phyloP scores from a whole-genome alignment of 2,797 vertebrate genomes.

The Limosa lapponica region DNA sequence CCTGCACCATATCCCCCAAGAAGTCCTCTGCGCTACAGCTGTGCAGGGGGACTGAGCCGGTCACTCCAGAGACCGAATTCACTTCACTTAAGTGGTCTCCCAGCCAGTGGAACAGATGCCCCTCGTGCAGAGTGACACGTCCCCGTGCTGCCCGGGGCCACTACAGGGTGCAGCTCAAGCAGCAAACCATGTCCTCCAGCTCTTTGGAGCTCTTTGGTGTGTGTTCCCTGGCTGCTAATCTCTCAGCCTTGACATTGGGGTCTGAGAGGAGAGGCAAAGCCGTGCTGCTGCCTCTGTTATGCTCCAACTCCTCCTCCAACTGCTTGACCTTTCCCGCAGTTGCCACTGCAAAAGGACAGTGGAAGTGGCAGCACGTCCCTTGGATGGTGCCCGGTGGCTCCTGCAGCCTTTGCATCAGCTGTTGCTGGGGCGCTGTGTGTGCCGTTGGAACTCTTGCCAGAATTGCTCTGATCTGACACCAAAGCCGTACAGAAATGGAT shows the following conservation, averaged over 20 bases:
- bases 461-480: constrained; percentile 57
- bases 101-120: neutral
- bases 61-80: neutral
- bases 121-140: neutral
- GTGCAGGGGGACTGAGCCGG: neutral
- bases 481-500: constrained; percentile 16
- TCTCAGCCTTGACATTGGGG: constrained; percentile 7
- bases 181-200: neutral
- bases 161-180: neutral
- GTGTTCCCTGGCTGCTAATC: neutral
- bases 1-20: neutral
- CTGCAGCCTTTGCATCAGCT: constrained; percentile 27
- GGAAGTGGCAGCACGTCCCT: neutral
- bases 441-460: constrained; percentile 30
- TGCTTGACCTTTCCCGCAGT: constrained; percentile 61
- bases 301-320: neutral
- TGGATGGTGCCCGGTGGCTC: neutral
- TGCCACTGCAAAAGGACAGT: constrained; percentile 1
- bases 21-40: neutral
- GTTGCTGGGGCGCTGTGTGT: neutral
- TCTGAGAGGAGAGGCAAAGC: neutral
- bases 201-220: neutral
- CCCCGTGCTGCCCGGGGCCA: accelerated
- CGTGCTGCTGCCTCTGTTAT: neutral
- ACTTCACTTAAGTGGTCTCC: neutral